Base-by-base conservation (phyloP, 2,797 vertebrate genomes). In the Crax fasciolata region DNA sequence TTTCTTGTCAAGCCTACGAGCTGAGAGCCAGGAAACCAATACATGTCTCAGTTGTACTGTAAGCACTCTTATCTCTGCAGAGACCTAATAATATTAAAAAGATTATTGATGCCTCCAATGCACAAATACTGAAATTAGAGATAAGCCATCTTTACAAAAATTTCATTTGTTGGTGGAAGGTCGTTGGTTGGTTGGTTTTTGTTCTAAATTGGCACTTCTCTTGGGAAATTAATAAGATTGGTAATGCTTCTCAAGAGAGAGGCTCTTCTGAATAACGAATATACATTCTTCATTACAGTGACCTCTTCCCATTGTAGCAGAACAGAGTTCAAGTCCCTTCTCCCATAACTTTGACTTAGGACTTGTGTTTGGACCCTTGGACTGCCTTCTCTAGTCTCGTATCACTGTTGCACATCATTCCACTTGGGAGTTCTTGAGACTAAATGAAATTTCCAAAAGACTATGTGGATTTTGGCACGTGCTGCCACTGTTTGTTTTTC, bases 171-270 rank as follows among this genome's bases (percentile, higher is more conserved):
- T 76, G 11, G 43, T 77, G 35, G 27, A 55, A 61, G 24, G 8
- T 10, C 11, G 27, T 73, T 73, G 4, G 73, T 85, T 81, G 21
- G 4, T 65, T 87, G 24, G 61, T 46, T 62, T 54, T 38, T 51
- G 17, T 9, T 74, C 32, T 90, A 44, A 84, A 57, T 27, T 24
- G 48, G 16, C 54, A n/a, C 8, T 71, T 24, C 41, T 72, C 48
- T 32, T n/a, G 84, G 71, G 83, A 93, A 96, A 90, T 84, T 52
- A 75, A 81, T 85, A 80, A 63, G 44, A 51, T 93, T 32, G 55
- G 24, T 71, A 6, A 74, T 74, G 24, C 24, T 95, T 12, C 66
- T 85, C 7, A 7, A 8, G n/a, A 85, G 48, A 1, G 3, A 61
- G 14, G 39, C 11, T 38, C 0, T 8, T 49, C 43, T 76, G 48